phyloP scores from a whole-genome alignment of 2,888 invertebrate genomes.

The Sarcophaga variegata region DNA sequence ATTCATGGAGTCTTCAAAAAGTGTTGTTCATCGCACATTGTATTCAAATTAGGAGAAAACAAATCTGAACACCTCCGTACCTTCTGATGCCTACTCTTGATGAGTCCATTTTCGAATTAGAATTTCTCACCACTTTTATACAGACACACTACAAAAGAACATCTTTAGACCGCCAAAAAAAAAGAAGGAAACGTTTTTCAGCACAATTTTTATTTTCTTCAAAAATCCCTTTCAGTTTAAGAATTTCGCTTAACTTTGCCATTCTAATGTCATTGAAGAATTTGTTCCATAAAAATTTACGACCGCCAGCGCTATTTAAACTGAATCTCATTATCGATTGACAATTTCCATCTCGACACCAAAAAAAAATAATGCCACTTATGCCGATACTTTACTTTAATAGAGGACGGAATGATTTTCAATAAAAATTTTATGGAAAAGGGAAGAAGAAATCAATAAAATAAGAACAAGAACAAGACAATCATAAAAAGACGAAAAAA shows the following conservation, averaged over 20 bases:
- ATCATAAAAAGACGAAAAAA: neutral
- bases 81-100: too few relatives aligned
- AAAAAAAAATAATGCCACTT: neutral
- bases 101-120: too few relatives aligned
- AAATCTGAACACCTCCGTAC: too few relatives aligned
- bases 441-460: neutral
- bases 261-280: neutral
- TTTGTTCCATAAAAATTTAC: neutral
- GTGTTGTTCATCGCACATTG: too few relatives aligned
- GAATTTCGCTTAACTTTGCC: neutral
- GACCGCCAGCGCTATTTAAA: neutral
- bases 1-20: too few relatives aligned
- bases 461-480: neutral
- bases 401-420: neutral
- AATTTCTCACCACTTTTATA: too few relatives aligned
- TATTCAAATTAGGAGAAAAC: too few relatives aligned
- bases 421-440: neutral
- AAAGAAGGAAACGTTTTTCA: too few relatives aligned
- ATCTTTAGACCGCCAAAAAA: too few relatives aligned
- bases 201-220: too few relatives aligned
- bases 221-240: too few relatives aligned
- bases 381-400: neutral
- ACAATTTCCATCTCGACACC: neutral
- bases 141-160: too few relatives aligned
- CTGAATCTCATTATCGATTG: slow-evolving; percentile 17